Conservation (phyloP, 1,140 invertebrate genomes). For the Oedothorax gibbosus region DNA sequence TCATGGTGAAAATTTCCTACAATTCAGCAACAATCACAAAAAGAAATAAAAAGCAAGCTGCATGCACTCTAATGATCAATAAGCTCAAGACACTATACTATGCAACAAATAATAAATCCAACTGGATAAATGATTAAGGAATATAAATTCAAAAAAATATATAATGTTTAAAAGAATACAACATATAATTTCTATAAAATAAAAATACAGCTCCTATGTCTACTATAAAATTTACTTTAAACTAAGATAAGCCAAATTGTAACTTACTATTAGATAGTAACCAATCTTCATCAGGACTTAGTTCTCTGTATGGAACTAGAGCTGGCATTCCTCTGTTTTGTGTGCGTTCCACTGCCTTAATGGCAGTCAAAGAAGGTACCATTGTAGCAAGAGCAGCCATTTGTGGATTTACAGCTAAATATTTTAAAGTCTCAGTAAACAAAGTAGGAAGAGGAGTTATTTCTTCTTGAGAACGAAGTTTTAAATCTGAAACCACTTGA, state of each 20-base stretch:
- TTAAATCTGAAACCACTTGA: slow-evolving; percentile 62
- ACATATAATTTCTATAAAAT: slow-evolving; percentile 20
- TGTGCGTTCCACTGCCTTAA: slow-evolving; percentile 59
- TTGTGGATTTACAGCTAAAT: slow-evolving; percentile 63
- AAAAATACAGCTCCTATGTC: slow-evolving; percentile 16
- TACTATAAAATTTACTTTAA: slow-evolving; percentile 1
- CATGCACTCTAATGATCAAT: slow-evolving; percentile 47
- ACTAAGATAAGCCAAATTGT: background rate
- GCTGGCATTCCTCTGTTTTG: slow-evolving; percentile 56
- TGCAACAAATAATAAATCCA: slow-evolving; percentile 46
- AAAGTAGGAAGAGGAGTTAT: slow-evolving; percentile 59
- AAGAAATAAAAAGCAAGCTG: slow-evolving; percentile 60
- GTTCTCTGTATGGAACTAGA: slow-evolving; percentile 49
- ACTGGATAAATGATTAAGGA: slow-evolving; percentile 7
- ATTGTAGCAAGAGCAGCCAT: slow-evolving; percentile 63
- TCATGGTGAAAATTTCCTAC: slow-evolving; percentile 56
- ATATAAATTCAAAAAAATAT: slow-evolving; percentile 9
- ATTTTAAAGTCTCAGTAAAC: slow-evolving; percentile 65
- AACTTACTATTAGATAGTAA: slow-evolving; percentile 55
- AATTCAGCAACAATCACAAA: slow-evolving; percentile 60
- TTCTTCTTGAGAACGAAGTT: slow-evolving; percentile 61
- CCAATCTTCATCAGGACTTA: slow-evolving; percentile 56
- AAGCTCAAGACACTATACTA: slow-evolving; percentile 35
- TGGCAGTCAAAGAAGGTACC: slow-evolving; percentile 60
- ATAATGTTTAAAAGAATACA: slow-evolving; percentile 20